Evolutionary conservation across 2,113 vertebrate species (phyloP).

Genomic region (Sphyrna mokarran): DNA sequence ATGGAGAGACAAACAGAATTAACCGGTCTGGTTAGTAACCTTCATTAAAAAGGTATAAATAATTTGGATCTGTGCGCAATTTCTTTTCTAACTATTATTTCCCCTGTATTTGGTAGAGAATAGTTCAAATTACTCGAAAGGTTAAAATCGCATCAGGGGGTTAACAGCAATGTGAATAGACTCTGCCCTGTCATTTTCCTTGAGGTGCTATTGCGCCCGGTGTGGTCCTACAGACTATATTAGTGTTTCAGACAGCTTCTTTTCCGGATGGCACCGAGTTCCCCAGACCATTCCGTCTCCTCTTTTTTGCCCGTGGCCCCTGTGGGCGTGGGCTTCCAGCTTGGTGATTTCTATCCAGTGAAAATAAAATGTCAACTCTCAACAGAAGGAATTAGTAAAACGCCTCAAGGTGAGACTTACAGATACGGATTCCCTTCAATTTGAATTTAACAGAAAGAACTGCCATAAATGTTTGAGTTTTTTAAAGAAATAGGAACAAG

Average conservation of each 20-base stretch:
- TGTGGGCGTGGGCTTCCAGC: background rate
- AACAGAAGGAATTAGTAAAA: background rate
- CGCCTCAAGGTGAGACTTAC: background rate
- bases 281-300: background rate
- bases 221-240: background rate
- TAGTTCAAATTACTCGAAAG: background rate
- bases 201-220: background rate
- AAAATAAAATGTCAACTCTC: background rate
- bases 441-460: background rate
- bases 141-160: background rate
- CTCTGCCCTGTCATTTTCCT: background rate
- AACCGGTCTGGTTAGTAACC: background rate
- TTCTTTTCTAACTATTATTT: background rate
- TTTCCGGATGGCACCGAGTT: background rate
- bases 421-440: background rate
- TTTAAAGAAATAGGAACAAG: background rate
- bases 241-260: background rate
- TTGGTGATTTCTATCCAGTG: background rate
- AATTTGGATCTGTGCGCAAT: background rate
- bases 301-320: background rate
- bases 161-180: no score
- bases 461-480: background rate
- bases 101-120: background rate
- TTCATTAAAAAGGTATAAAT: background rate
- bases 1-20: background rate